Conservation (phyloP, 2,113 vertebrate species). For the Mungos mungo region DNA sequence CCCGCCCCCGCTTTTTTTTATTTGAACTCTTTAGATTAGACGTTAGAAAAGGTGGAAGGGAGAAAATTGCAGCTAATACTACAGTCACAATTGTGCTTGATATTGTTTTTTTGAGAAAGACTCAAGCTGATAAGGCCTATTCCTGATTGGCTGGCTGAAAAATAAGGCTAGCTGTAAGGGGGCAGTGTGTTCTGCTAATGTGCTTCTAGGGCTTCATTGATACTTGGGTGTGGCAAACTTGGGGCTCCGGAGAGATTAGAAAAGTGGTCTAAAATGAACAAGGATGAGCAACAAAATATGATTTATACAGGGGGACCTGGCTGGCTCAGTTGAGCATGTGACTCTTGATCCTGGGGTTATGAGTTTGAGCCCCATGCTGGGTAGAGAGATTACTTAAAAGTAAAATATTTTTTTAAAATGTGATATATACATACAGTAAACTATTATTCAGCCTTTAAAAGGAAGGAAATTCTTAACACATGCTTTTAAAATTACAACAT, state of each 20-base stretch:
- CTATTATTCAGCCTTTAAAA: neutral
- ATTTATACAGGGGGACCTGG: neutral
- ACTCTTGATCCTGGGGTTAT: neutral
- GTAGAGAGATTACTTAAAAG: neutral
- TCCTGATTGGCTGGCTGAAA: neutral
- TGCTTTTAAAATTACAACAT: slow-evolving; percentile 16
- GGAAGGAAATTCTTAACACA: slow-evolving; percentile 27
- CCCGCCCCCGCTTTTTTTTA: too few relatives aligned
- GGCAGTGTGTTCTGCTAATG: neutral
- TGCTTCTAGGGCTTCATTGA: neutral
- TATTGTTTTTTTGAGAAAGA: neutral
- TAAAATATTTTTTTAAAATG: neutral
- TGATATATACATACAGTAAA: neutral
- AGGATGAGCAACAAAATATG: neutral
- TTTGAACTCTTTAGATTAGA: neutral
- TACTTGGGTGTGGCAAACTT: neutral
- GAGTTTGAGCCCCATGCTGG: neutral
- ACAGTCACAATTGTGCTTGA: neutral
- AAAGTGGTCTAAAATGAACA: slow-evolving; percentile 17
- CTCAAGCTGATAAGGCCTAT: neutral
- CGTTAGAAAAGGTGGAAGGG: neutral
- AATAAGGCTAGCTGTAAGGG: neutral
- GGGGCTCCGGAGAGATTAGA: neutral
- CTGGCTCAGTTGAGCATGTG: neutral
- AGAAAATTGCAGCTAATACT: neutral